Evolutionary conservation across 2,797 vertebrate species (phyloP).

Genomic region (Phalloptychus januarius): DNA sequence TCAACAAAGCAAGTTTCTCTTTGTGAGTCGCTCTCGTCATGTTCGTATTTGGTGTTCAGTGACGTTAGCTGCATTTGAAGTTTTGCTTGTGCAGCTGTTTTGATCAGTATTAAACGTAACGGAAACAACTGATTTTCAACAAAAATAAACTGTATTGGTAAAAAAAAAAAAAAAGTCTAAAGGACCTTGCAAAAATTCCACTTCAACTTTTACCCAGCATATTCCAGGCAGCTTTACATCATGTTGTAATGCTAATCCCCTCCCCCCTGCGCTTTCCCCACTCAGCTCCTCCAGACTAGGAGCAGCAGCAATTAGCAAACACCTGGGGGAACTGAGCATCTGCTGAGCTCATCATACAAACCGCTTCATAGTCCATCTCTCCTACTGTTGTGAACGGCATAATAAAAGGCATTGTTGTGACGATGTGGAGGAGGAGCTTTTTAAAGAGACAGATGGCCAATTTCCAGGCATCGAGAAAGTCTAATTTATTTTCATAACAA

Average conservation of each 20-base stretch:
- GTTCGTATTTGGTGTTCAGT: not conserved
- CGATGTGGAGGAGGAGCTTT: too few species aligned
- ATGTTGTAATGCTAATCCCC: not conserved
- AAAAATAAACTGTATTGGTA: not conserved
- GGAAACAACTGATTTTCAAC: not conserved
- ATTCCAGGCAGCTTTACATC: not conserved
- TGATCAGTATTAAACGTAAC: not conserved
- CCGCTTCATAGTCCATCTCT: too few species aligned
- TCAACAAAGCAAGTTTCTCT: not conserved
- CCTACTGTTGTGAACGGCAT: too few species aligned
- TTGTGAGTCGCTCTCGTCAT: not conserved
- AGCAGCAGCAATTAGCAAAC: too few species aligned
- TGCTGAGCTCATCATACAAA: too few species aligned
- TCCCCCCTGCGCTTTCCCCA: too few species aligned
- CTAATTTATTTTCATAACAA: too few species aligned
- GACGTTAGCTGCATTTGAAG: not conserved
- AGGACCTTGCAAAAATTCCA: not conserved
- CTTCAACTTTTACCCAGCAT: not conserved
- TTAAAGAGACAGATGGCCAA: too few species aligned
- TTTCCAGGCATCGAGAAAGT: too few species aligned
- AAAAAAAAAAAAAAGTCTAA: not conserved
- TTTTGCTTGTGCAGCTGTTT: not conserved
- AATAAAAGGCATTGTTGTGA: too few species aligned
- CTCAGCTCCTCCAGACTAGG: too few species aligned
- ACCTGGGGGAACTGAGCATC: too few species aligned